Evolutionary conservation across 2,888 invertebrate genomes (phyloP), one percentile per base, ranked within the genome.

Genomic region (Saturnia pavonia): DNA sequence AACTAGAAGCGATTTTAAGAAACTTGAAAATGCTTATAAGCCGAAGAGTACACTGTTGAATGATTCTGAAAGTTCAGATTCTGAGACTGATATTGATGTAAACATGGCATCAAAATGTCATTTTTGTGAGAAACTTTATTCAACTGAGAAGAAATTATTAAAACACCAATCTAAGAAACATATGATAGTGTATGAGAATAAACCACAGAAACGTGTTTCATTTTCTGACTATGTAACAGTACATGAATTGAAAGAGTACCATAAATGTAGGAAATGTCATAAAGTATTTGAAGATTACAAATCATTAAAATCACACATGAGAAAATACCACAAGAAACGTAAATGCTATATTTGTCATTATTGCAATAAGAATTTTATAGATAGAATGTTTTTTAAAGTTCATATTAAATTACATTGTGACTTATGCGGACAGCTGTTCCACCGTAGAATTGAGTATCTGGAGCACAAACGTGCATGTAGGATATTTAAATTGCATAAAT

Each of bases 321-420:
- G 86, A 72, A 75, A 76, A 1, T 74, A 76, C 0, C 93, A 94
- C 70, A 91, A 87, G 74, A 93, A 92, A 75, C 86, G 91, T 11
- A 92, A 90, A 77, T 89, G 89, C 69, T 94, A 92, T 70, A 88
- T 91, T n/a, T 94, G 93, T 72, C 77, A 91, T 73, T 93, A 92
- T 70, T 94, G 93, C 72, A 78, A 81, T 12, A 92, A 87, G 72
- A 87, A 85, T 11, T 93, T 92, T 73, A 83, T 84, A 1, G 91
- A 92, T 72, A 82, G 91, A 57, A 88, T 85, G 77, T 87, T 91
- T 51, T 93, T 93, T 51, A 93, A 93, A 82, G 85, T 91, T 0
- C 93, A 94, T 69, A 88, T 93, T 0, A 89, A 87, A 71, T 70
- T 92, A n/a, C 93, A 94, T 57, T 93, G 92, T 63, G 88, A 91